A percentile compares a stretch with the other conserved stretches of the same genome.
These are phyloP conservation scores for Cenopis cana DNA, from an alignment of 2,888 invertebrate species.

Conservation along the genomic window DNA sequence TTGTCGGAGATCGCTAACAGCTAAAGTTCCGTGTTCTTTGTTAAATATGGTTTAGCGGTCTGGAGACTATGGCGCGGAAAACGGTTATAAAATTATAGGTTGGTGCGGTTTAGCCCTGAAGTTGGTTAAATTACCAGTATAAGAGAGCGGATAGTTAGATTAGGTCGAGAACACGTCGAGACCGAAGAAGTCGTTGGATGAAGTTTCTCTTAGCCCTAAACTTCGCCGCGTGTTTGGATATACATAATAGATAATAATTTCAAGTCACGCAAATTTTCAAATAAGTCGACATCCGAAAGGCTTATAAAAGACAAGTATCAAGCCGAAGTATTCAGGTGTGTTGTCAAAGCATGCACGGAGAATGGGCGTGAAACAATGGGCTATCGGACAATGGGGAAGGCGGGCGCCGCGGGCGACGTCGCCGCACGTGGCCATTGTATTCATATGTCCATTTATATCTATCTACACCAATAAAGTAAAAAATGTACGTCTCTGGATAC, in stretches of 20 bases:
- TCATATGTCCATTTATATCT: slow-evolving; percentile 65
- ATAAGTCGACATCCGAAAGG: slow-evolving; percentile 16
- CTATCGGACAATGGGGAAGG: slow-evolving; percentile 70
- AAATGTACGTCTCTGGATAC: slow-evolving; percentile 38
- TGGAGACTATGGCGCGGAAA: slow-evolving; percentile 12
- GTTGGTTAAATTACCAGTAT: neutral
- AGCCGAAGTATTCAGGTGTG: slow-evolving; percentile 62
- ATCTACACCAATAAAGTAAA: slow-evolving; percentile 53
- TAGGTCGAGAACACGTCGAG: neutral
- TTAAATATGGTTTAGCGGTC: slow-evolving; percentile 32
- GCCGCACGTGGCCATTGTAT: slow-evolving; percentile 79
- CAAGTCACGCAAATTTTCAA: slow-evolving; percentile 11
- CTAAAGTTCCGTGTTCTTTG: slow-evolving; percentile 67
- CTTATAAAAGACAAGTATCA: slow-evolving; percentile 54
- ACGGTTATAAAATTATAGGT: slow-evolving; percentile 19
- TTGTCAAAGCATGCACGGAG: slow-evolving; percentile 73
- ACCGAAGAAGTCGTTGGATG: neutral
- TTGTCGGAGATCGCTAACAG: slow-evolving; percentile 48
- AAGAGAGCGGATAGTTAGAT: neutral
- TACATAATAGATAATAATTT: neutral
- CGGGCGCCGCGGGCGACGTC: slow-evolving; percentile 54
- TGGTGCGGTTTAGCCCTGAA: neutral
- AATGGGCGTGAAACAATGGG: slow-evolving; percentile 80
- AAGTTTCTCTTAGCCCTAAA: neutral
- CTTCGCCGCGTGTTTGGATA: neutral